A percentile compares a stretch with the other conserved stretches of the same genome.
Evolutionary conservation across 2,113 vertebrate species (phyloP).

Genomic region (Anser cygnoides): DNA sequence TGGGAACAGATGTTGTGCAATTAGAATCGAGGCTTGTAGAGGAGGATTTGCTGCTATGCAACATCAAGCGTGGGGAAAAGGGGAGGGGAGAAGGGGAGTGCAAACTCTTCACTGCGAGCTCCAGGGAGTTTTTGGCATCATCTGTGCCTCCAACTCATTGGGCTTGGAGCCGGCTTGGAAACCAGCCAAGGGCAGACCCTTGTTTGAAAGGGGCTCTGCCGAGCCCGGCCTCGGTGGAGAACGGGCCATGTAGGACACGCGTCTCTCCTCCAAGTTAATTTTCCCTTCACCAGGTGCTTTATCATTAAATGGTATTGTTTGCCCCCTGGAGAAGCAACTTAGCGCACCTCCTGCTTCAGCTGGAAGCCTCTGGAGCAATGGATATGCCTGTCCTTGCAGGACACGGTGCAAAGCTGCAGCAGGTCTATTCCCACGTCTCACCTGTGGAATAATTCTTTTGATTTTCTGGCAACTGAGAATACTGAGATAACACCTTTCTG

Average conservation of each 20-base stretch:
- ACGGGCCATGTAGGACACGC: background rate
- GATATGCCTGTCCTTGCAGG: background rate
- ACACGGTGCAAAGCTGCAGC: fast-evolving
- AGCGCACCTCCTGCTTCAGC: background rate
- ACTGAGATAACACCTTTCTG: background rate
- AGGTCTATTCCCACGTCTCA: fast-evolving
- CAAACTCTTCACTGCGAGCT: slow-evolving; percentile 68
- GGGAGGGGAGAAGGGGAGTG: background rate
- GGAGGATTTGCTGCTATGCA: slow-evolving; percentile 83
- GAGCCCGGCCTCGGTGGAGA: background rate
- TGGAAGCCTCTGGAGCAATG: background rate
- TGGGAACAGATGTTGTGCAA: slow-evolving; percentile 89
- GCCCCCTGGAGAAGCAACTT: background rate
- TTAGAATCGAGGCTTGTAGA: slow-evolving; percentile 81
- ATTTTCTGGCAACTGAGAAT: background rate
- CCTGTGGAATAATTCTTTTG: background rate
- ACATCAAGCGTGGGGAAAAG: slow-evolving; percentile 67
- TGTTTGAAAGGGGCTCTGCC: slow-evolving; percentile 18
- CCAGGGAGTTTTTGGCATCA: slow-evolving; percentile 77
- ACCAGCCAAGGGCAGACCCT: slow-evolving; percentile 60
- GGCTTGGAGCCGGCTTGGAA: slow-evolving; percentile 71
- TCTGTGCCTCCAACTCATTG: slow-evolving; percentile 63
- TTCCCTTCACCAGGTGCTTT: background rate
- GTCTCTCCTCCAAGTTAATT: slow-evolving; percentile 16
- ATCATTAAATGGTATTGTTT: background rate